phyloP scores from a whole-genome alignment of 2,113 vertebrate genomes.

The Myodes glareolus region DNA sequence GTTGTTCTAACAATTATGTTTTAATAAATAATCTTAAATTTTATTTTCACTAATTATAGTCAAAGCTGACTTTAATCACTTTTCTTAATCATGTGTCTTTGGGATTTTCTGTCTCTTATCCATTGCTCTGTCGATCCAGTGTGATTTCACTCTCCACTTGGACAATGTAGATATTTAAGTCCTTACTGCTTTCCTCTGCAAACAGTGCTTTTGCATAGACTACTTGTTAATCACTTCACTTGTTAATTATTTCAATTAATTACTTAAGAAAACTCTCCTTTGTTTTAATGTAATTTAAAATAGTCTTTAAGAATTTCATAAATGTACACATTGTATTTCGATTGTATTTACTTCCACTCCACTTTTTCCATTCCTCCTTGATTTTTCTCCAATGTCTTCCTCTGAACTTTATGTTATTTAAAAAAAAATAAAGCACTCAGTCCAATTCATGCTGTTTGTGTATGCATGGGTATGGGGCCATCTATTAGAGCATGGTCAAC shows the following conservation, averaged over 20 bases:
- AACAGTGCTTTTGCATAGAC: not conserved
- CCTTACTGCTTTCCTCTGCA: not conserved
- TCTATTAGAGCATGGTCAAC: not conserved
- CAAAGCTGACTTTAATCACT: not conserved
- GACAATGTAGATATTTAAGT: not conserved
- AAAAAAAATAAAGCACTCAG: not conserved
- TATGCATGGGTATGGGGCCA: not conserved
- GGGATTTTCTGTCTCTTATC: not conserved
- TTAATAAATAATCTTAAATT: constrained; percentile 21
- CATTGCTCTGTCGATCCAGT: not conserved
- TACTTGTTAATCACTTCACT: not conserved
- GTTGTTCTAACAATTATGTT: not conserved
- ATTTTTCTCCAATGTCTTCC: not conserved
- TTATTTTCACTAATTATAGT: not conserved
- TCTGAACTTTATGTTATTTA: not conserved
- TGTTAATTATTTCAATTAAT: not conserved
- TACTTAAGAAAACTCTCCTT: not conserved
- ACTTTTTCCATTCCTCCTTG: not conserved
- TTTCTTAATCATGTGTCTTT: not conserved
- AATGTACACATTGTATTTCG: not conserved
- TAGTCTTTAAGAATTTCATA: not conserved
- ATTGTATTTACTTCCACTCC: not conserved
- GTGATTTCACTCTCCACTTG: not conserved
- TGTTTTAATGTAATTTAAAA: not conserved
- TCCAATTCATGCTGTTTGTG: not conserved